These are phyloP conservation scores for Cephalopholis sonnerati DNA, from an alignment of 2,113 vertebrate genomes.

Conservation along the genomic window DNA sequence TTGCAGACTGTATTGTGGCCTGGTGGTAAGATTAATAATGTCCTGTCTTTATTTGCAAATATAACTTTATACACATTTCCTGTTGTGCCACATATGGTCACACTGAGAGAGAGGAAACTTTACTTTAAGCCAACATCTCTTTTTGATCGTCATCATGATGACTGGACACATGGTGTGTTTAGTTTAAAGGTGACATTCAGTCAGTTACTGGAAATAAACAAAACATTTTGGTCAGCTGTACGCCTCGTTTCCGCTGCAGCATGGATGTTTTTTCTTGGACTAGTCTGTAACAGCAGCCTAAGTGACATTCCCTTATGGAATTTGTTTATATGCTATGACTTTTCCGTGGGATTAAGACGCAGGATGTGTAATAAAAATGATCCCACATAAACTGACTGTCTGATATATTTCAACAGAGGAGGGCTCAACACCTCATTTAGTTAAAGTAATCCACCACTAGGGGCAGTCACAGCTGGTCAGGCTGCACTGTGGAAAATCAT, in stretches of 20 bases:
- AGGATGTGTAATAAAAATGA: slow-evolving; percentile 11
- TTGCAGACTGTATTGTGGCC: no score
- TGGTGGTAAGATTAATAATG: not conserved
- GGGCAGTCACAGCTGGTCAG: not conserved
- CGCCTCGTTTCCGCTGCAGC: not conserved
- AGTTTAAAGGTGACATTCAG: slow-evolving; percentile 6
- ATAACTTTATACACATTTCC: not conserved
- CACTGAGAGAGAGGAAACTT: not conserved
- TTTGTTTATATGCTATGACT: slow-evolving; percentile 2
- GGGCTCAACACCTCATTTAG: not conserved
- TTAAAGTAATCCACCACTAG: not conserved
- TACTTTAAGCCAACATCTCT: not conserved
- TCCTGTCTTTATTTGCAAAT: not conserved
- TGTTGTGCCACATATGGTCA: not conserved
- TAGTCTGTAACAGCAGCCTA: slow-evolving; percentile 6
- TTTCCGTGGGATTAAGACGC: not conserved
- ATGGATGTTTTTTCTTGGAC: not conserved
- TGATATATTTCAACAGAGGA: not conserved
- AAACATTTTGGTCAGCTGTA: not conserved
- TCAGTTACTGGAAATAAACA: slow-evolving; percentile 30
- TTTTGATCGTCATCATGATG: slow-evolving; percentile 1
- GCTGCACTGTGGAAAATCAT: no score
- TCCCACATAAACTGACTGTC: slow-evolving; percentile 11
- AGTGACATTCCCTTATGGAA: slow-evolving; percentile 1
- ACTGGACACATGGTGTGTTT: not conserved